Conservation (phyloP, 2,113 vertebrate genomes). For the Hepsetus odoe region DNA sequence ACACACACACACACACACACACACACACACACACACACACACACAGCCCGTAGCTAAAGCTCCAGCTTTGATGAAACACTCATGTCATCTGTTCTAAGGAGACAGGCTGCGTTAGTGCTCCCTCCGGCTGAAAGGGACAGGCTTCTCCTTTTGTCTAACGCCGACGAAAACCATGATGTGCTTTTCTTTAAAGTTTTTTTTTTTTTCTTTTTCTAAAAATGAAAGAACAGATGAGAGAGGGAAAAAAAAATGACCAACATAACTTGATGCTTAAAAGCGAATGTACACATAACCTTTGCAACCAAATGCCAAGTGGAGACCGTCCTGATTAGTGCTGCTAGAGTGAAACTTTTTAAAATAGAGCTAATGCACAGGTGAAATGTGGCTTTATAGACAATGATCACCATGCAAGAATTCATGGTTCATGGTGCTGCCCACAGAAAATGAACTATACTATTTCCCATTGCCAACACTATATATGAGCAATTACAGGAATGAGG, state of each 20-base stretch:
- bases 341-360: neutral
- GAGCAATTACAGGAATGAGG: too few species aligned
- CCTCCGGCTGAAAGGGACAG: conserved; percentile 66
- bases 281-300: neutral
- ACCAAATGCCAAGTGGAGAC: neutral
- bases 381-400: too few species aligned
- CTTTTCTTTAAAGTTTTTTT: conserved; percentile 6
- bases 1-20: conserved; percentile 39
- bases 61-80: conserved; percentile 74
- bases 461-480: too few species aligned
- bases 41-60: conserved; percentile 48
- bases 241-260: neutral
- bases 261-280: neutral
- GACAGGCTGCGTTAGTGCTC: conserved; percentile 67
- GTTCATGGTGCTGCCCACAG: too few species aligned
- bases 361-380: neutral
- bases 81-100: conserved; percentile 71
- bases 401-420: too few species aligned
- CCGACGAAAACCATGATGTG: conserved; percentile 62
- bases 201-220: neutral
- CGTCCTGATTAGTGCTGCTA: too few species aligned
- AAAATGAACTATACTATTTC: too few species aligned
- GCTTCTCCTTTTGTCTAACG: conserved; percentile 71
- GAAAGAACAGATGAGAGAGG: neutral
- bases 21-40: conserved; percentile 47